phyloP scores from a whole-genome alignment of 2,797 vertebrate genomes.

The Enteromius radiatus region DNA sequence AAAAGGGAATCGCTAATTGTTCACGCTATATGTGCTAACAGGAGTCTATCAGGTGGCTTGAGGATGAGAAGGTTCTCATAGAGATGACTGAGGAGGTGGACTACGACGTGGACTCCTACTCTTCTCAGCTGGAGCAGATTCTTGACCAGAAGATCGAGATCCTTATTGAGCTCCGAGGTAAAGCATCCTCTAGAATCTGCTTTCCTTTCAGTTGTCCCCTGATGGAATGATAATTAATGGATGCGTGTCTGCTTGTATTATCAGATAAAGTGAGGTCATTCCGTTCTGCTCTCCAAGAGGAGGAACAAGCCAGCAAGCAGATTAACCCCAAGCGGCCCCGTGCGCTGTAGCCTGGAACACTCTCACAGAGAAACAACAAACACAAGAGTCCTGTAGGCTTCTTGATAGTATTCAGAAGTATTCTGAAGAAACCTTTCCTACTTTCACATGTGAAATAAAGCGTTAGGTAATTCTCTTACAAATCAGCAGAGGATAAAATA shows the following conservation, averaged over 20 bases:
- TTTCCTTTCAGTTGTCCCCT: slow-evolving; percentile 26
- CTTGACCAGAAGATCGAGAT: slow-evolving; percentile 96
- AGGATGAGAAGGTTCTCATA: slow-evolving; percentile 93
- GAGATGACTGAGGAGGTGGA: slow-evolving; percentile 99
- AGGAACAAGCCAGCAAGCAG: slow-evolving; percentile 99
- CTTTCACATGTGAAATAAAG: slow-evolving; percentile 46
- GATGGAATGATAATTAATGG: not conserved
- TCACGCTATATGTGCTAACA: slow-evolving; percentile 59
- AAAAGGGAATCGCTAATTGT: not conserved
- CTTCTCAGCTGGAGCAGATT: slow-evolving; percentile 95
- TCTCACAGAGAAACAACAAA: slow-evolving; percentile 34
- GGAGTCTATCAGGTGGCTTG: slow-evolving; percentile 96
- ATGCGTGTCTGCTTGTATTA: slow-evolving; percentile 35
- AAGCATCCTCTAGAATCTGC: not conserved
- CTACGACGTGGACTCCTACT: slow-evolving; percentile 94
- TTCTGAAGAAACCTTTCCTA: slow-evolving; percentile 44
- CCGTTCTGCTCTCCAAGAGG: slow-evolving; percentile 92
- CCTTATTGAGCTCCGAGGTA: slow-evolving; percentile 93
- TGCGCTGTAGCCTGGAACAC: slow-evolving; percentile 70
- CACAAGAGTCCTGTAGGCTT: slow-evolving; percentile 38
- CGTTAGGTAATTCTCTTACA: slow-evolving; percentile 44
- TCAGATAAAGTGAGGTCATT: slow-evolving; percentile 99
- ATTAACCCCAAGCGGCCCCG: slow-evolving; percentile 95
- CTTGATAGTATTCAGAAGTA: slow-evolving; percentile 50
- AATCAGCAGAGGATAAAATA: slow-evolving; percentile 33